Evolutionary conservation across 1,140 invertebrate species (phyloP), one percentile per base, ranked within the genome.

Genomic region (Choristoneura fumiferana): DNA sequence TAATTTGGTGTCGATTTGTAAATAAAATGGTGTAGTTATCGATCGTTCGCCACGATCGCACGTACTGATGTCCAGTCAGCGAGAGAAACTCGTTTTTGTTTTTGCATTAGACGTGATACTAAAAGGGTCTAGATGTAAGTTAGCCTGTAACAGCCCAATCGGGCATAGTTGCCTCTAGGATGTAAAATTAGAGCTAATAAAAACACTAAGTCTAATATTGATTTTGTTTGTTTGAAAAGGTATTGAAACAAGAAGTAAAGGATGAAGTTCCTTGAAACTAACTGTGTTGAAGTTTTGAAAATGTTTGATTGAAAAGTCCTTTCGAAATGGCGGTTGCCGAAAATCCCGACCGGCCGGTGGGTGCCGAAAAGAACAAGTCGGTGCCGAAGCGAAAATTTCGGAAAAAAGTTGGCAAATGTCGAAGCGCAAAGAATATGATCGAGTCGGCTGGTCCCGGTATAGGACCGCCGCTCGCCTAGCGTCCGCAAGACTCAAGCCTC

Each of bases 191-290:
- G 78, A 63, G 76, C 64, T 87, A 87, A 87, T 84, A 87, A 86
- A 87, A 76, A 84, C 78, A 82, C 73, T 80, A 87, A 89, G 84
- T 89, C 89, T 90, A 90, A 90, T 89, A 77, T 86, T 89, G 78
- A 89, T 90, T 90, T 90, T 90, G 87, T 90, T 90, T 90, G 86
- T 90, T 90, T 90, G 84, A 88, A 90, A 90, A 90, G 89, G 89
- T 90, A 88, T 89, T 89, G 87, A 90, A 89, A 89, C 86, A 90
- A 90, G 89, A 90, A 89, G 87, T 88, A 89, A 90, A 84, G 89
- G 89, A 90, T 90, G 89, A 90, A 90, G 86, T 89, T 87, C 84
- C 81, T 87, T 88, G 84, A 89, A 89, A 84, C 78, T 88, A 85
- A 81, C 81, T 89, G 78, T 85, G 74, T 87, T 84, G 81, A 87